Evolutionary conservation across 2,797 vertebrate genomes (phyloP).

Genomic region (Glossophaga mutica): DNA sequence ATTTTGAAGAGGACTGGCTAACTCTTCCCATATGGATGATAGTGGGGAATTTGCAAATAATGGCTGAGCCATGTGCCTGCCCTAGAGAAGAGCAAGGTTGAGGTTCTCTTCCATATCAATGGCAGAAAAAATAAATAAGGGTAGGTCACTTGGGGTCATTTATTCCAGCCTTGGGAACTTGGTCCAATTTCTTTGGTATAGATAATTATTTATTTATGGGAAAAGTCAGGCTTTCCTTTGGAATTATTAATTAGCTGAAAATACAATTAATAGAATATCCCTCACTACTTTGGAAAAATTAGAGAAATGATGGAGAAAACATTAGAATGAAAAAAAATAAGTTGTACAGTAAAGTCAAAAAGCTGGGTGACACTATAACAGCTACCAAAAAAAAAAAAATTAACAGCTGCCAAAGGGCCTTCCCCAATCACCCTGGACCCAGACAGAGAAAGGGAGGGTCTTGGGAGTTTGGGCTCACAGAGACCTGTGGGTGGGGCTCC

Average conservation of each 20-base stretch:
- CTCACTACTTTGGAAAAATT: background rate
- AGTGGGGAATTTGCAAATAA: background rate
- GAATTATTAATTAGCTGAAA: background rate
- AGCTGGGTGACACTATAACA: background rate
- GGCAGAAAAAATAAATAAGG: background rate
- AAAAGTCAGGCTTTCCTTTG: background rate
- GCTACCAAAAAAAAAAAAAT: background rate
- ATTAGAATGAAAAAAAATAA: background rate
- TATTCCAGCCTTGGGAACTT: background rate
- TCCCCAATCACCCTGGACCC: background rate
- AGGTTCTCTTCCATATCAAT: background rate
- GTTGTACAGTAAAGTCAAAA: background rate
- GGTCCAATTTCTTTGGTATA: background rate
- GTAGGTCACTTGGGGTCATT: rapidly evolving
- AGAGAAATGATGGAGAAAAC: background rate
- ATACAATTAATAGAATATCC: background rate
- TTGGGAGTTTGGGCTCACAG: background rate
- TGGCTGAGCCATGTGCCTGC: background rate
- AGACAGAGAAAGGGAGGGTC: background rate
- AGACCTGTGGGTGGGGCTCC: background rate
- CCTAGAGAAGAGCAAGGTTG: background rate
- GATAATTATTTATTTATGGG: background rate
- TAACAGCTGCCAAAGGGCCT: background rate
- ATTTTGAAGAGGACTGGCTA: background rate
- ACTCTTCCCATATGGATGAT: background rate